These are phyloP conservation scores for Netta rufina DNA, from an alignment of 2,797 vertebrate genomes.

Conservation along the genomic window DNA sequence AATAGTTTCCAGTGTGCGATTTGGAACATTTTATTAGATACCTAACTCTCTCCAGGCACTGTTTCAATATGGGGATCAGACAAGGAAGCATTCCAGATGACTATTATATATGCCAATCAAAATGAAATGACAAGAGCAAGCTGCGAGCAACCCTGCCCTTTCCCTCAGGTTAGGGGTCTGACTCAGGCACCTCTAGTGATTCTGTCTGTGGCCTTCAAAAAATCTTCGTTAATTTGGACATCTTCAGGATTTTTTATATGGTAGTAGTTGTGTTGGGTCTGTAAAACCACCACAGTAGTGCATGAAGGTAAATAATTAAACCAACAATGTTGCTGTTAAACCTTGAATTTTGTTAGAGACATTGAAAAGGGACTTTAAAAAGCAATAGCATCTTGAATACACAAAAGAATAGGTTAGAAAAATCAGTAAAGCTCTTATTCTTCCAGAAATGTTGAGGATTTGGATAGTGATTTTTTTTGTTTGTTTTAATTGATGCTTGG, in stretches of 20 bases:
- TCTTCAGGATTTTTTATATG: not conserved
- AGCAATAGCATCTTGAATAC: not conserved
- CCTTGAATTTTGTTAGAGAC: not conserved
- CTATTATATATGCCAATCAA: not conserved
- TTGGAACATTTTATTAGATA: not conserved
- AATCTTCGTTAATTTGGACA: not conserved
- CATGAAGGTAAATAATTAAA: not conserved
- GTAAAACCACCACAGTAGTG: not conserved
- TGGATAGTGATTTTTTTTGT: not conserved
- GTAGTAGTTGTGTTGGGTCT: not conserved
- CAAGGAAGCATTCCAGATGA: not conserved
- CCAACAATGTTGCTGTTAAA: not conserved
- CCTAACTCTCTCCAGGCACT: not conserved
- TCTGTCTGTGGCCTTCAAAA: not conserved
- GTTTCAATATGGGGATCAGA: not conserved
- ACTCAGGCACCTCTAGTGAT: fast-evolving
- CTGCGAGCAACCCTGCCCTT: not conserved
- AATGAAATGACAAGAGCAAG: not conserved
- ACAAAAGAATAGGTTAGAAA: not conserved
- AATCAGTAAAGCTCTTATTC: not conserved
- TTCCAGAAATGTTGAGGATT: not conserved
- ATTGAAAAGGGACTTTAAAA: not conserved
- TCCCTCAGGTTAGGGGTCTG: not conserved
- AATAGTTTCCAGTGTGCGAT: not conserved
- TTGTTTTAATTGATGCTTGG: not conserved